Evolutionary conservation across 2,888 invertebrate species (phyloP).

Genomic region (Epinotia nisella): DNA sequence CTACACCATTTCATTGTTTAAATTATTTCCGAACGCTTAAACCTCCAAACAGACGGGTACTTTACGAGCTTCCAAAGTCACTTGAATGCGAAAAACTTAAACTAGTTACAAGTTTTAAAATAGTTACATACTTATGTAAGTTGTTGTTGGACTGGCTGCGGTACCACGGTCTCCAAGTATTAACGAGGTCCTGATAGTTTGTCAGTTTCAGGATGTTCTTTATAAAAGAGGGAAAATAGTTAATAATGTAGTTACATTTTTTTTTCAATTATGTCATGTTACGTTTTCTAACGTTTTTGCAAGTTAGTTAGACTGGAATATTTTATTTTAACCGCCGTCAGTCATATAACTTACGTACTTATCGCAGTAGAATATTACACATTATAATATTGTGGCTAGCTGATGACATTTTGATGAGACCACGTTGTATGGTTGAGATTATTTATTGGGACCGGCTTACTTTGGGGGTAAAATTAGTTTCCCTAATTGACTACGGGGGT

Average conservation of each 20-base stretch:
- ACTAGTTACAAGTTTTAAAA: constrained; percentile 43
- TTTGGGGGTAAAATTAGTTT: no score
- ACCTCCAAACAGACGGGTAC: constrained; percentile 18
- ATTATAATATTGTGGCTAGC: no score
- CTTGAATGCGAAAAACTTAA: constrained; percentile 35
- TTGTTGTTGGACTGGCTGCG: constrained; percentile 17
- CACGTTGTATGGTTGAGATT: no score
- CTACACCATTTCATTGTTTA: constrained; percentile 1
- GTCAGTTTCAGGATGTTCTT: constrained; percentile 9
- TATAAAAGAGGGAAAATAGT: neutral
- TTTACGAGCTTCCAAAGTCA: constrained; percentile 33
- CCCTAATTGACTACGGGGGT: no score
- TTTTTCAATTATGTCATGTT: no score
- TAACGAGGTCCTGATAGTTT: constrained; percentile 20
- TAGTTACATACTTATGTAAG: constrained; percentile 42
- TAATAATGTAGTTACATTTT: neutral
- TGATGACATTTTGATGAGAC: no score
- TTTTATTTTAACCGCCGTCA: neutral
- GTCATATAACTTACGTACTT: no score
- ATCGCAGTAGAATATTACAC: no score
- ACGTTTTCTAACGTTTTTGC: no score
- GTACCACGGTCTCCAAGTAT: constrained; percentile 22
- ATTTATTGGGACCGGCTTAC: no score
- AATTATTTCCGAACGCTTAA: constrained; percentile 23
- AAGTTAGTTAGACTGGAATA: neutral